Base-by-base conservation (phyloP, 2,888 invertebrate genomes). In the Caenorhabditis japonica region DNA sequence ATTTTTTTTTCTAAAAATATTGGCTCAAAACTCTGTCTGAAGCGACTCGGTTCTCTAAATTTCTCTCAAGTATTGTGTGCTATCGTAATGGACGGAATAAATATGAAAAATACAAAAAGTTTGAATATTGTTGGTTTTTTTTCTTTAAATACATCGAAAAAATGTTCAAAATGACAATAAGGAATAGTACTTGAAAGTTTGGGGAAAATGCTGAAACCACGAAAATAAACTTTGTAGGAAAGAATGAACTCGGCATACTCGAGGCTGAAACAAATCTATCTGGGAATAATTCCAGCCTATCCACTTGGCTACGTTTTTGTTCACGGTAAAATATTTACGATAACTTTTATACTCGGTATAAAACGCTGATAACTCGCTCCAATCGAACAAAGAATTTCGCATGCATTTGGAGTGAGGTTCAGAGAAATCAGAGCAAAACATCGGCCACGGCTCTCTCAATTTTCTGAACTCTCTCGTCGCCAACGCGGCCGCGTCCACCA, bases 231-330 rank as follows among this genome's bases (percentile, higher is more conserved):
- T 27, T 25, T 4, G 19, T 4, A 38, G 15, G 12, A 17, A 27
- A 38, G 47, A 15, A 43, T 71, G 71, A 34, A 58, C 15, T 34
- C 62, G 0, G 19, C 59, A 23, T 71, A 38, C 36, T 25, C 46
- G 23, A 34, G 75, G 23, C 25, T 74, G 10, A 77, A 75, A 36
- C 80, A 80, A 51, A 36, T 71, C 15, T 82, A 82, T 41, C 46
- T 77, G 33, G 61, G 70, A 7, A 49, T 72, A 10, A 79, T 82
- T 33, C 80, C 82, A 10, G 72, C 69, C 25, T 76, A 70, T 38
- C 79, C 80, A 1, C 53, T 79, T 12, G 82, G 82, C 25, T 80
- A 80, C 51, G 38, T 79, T 8, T 25, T 80, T n/a, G 68, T 82
- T 1, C 69, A 82, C 43, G 75, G 82, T 82, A 38, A 38, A 7